Percentiles rank a stretch among this genome's conserved stretches.
These are phyloP conservation scores for Drosophila sordidapex DNA, from an alignment of 2,888 invertebrate species.

Conservation along the genomic window DNA sequence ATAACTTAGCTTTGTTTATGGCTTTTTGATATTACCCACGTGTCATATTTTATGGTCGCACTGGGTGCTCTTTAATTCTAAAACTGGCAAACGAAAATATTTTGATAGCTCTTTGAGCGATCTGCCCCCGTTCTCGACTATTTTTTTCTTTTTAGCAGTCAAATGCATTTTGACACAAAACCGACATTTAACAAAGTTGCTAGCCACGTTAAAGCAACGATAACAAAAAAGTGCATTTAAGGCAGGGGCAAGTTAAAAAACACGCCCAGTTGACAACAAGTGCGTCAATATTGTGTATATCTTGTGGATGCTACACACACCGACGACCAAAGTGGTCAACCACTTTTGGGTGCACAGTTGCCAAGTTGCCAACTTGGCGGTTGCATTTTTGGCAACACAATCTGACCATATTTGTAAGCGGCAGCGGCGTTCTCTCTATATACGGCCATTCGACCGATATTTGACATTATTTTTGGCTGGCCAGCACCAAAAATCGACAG, in stretches of 20 bases:
- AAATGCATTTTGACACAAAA: slow-evolving; percentile 78
- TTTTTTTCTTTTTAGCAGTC: slow-evolving; percentile 37
- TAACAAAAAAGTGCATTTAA: slow-evolving; percentile 20
- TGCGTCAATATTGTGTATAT: slow-evolving; percentile 57
- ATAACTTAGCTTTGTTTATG: slow-evolving; percentile 74
- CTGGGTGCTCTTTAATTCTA: slow-evolving; percentile 43
- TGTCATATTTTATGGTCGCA: slow-evolving; percentile 70
- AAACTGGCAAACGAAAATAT: slow-evolving; percentile 51
- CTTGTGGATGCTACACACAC: slow-evolving; percentile 55
- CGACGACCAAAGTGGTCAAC: slow-evolving; percentile 56
- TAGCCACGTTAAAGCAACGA: slow-evolving; percentile 53
- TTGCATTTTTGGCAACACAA: slow-evolving; percentile 54
- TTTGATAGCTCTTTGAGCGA: slow-evolving; percentile 51
- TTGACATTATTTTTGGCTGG: slow-evolving; percentile 56
- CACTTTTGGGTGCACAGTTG: slow-evolving; percentile 61
- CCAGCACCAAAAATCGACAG: slow-evolving; percentile 38
- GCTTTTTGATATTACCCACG: slow-evolving; percentile 69
- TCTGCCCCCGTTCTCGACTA: slow-evolving; percentile 3
- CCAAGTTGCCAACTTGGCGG: slow-evolving; percentile 24
- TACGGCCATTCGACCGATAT: slow-evolving; percentile 73
- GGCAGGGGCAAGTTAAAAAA: slow-evolving; percentile 40
- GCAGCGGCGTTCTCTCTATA: slow-evolving; percentile 52
- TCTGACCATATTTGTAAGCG: slow-evolving; percentile 59
- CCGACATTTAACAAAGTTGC: slow-evolving; percentile 81
- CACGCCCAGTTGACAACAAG: slow-evolving; percentile 66